phyloP scores from a whole-genome alignment of 2,797 vertebrate species.

The Tapirus indicus region DNA sequence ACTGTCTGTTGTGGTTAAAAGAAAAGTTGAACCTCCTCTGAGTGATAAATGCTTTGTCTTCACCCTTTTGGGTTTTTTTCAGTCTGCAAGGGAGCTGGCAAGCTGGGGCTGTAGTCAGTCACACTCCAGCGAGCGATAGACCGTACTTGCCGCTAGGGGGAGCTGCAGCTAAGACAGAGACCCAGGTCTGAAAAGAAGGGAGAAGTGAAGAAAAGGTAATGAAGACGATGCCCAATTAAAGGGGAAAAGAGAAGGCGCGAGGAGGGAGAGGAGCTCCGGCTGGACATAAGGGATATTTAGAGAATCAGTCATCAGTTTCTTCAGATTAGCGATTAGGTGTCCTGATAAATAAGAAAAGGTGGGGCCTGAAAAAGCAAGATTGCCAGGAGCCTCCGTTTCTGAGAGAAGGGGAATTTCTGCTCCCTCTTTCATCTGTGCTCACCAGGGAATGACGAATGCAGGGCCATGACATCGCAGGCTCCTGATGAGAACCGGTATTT shows the following conservation, averaged over 20 bases:
- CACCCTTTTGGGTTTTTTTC: not conserved
- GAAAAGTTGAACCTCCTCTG: not conserved
- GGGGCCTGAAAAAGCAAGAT: rapidly evolving
- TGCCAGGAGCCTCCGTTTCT: not conserved
- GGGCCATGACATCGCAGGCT: not conserved
- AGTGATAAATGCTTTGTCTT: too few relatives aligned
- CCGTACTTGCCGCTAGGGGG: slow-evolving; percentile 55
- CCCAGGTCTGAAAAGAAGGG: not conserved
- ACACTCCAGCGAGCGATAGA: not conserved
- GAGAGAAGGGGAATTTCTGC: not conserved
- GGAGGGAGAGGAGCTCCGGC: not conserved
- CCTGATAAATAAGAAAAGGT: not conserved
- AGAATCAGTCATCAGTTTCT: not conserved
- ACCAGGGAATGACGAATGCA: not conserved
- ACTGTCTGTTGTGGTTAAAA: not conserved
- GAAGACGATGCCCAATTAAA: rapidly evolving
- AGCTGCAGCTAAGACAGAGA: not conserved
- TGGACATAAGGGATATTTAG: not conserved
- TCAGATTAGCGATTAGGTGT: not conserved
- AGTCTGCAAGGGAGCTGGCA: rapidly evolving
- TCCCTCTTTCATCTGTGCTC: not conserved
- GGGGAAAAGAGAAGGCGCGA: not conserved
- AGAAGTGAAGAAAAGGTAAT: rapidly evolving
- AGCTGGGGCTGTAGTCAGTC: not conserved
- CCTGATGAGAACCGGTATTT: not conserved